These are phyloP conservation scores for Zaprionus camerounensis DNA, from an alignment of 1,140 invertebrate species.

Conservation along the genomic window DNA sequence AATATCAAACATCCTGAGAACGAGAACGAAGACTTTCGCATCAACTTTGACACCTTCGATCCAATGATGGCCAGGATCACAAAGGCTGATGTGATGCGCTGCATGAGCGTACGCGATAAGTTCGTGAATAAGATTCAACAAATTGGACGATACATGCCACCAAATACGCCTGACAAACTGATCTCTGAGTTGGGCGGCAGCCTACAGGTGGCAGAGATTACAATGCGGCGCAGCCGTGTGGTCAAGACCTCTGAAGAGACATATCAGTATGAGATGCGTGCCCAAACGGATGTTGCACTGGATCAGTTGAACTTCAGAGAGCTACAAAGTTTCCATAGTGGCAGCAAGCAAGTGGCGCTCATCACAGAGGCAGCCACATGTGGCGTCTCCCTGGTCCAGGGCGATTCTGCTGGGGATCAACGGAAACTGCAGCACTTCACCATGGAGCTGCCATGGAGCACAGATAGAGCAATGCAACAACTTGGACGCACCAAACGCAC, in stretches of 20 bases:
- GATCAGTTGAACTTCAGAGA: background rate
- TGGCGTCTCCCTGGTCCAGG: background rate
- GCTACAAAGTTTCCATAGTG: background rate
- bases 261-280: background rate
- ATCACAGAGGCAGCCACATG: constrained; percentile 4
- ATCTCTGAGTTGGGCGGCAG: constrained; percentile 9
- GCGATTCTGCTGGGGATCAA: background rate
- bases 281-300: background rate
- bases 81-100: background rate
- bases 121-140: background rate
- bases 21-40: background rate
- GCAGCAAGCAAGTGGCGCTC: background rate
- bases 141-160: background rate
- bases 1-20: background rate
- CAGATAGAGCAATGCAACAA: background rate
- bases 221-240: background rate
- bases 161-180: background rate
- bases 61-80: background rate
- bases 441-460: constrained; percentile 1
- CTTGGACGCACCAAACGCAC: background rate
- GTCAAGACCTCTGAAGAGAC: background rate
- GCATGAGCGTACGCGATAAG: background rate
- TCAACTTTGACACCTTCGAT: background rate
- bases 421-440: background rate
- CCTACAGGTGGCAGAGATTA: background rate